Evolutionary conservation across 2,113 vertebrate genomes (phyloP), one percentile per base, ranked within the genome.

Genomic region (Carassius carassius): DNA sequence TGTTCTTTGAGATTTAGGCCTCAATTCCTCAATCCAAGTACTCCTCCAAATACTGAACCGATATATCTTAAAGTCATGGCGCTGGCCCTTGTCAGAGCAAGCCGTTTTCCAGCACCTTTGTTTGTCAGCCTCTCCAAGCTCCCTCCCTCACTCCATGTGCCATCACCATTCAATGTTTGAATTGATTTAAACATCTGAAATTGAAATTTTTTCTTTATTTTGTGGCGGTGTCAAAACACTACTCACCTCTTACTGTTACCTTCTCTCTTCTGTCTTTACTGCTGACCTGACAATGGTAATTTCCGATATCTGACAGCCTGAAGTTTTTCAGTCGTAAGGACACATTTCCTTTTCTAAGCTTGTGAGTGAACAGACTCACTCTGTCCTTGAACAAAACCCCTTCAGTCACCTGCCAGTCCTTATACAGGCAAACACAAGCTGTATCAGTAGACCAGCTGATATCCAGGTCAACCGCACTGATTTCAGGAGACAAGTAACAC

Each of bases 181-280:
- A 35, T 4, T 35, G 35, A 35, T 35, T 35, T 35, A 5, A 35
- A 35, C 5, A 35, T 35, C 35, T 35, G 35, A 35, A 35, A 35
- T 35, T 35, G 5, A 35, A 2, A 35, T 5, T 35, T 3, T 35
- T 35, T 35, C 4, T 35, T 5, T 35, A 5, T 35, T 35, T 35
- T 35, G 35, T 35, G 35, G 35, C 35, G 35, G 35, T 4, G 35
- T 35, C 35, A 35, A 2, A 35, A 35, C 29, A 29, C 69, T 23
- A 37, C 69, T 72, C 37, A 72, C 69, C 37, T 72, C 69, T 44
- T n/a, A 72, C 19, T n/a, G 37, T 72, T 72, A 72, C 23, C 69
- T 23, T 21, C 37, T 44, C 21, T 1, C 21, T 44, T 44, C 32
- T 44, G 37, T 73, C 69, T 6, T 41, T 44, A 44, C 37, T 44